phyloP scores from a whole-genome alignment of 2,113 vertebrate species.

The Phrynocephalus versicolor region DNA sequence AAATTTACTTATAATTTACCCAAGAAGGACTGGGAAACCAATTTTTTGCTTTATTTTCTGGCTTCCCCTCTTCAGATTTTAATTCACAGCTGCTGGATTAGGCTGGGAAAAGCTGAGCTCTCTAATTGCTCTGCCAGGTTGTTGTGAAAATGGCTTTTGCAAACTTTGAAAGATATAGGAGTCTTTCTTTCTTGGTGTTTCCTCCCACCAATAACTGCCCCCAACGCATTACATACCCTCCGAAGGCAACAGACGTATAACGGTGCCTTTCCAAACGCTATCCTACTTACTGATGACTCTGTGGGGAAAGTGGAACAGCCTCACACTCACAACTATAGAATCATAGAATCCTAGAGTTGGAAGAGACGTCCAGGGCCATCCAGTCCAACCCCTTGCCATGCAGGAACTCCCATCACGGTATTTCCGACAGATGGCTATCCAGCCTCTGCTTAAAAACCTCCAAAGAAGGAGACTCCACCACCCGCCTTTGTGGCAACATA shows the following conservation, averaged over 20 bases:
- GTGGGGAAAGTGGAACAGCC: too few species aligned
- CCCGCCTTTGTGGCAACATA: too few species aligned
- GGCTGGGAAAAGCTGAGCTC: not conserved
- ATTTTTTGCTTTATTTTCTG: not conserved
- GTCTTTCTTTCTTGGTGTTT: constrained; percentile 28
- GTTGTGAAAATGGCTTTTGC: not conserved
- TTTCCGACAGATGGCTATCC: too few species aligned
- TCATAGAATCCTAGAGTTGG: too few species aligned
- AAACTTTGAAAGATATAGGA: constrained; percentile 6
- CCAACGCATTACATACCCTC: not conserved
- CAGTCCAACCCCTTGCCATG: too few species aligned
- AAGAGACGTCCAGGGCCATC: too few species aligned
- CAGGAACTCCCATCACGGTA: too few species aligned
- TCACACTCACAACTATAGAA: too few species aligned
- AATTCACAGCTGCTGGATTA: not conserved
- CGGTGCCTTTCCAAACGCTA: constrained; percentile 11
- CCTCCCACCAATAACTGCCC: not conserved
- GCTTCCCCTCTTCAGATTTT: not conserved
- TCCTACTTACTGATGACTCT: too few species aligned
- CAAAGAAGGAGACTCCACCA: too few species aligned
- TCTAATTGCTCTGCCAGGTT: not conserved
- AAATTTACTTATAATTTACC: not conserved
- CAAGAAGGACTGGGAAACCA: not conserved
- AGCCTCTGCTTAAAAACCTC: too few species aligned
- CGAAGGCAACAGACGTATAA: constrained; percentile 44